A percentile compares a stretch with the other conserved stretches of the same genome.
phyloP scores from a whole-genome alignment of 2,113 vertebrate species.

The Misgurnus anguillicaudatus region DNA sequence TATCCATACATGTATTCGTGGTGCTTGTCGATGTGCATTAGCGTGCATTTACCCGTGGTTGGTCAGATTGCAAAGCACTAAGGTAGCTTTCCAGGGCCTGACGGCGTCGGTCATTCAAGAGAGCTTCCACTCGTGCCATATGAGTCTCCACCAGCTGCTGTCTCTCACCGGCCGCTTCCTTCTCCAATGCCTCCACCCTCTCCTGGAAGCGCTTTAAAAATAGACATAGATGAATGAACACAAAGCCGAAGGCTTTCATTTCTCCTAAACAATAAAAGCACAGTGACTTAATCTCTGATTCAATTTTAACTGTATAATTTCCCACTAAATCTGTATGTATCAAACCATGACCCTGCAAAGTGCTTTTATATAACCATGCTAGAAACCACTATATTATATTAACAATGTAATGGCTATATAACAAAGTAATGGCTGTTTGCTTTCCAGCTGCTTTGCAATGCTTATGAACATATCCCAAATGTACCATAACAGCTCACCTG shows the following conservation, averaged over 20 bases:
- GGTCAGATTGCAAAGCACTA: slow-evolving; percentile 85
- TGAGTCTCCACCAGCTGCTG: slow-evolving; percentile 98
- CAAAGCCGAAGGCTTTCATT: neutral
- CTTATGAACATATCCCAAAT: neutral
- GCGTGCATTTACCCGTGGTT: slow-evolving; percentile 78
- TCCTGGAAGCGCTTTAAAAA: slow-evolving; percentile 89
- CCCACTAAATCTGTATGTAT: slow-evolving; percentile 1
- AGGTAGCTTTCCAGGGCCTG: slow-evolving; percentile 93
- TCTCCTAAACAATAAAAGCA: neutral
- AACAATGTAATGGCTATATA: neutral
- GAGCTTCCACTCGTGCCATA: slow-evolving; percentile 92
- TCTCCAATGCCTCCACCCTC: slow-evolving; percentile 92
- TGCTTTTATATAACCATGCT: slow-evolving; percentile 33
- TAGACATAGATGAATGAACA: neutral
- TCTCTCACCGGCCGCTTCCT: slow-evolving; percentile 92
- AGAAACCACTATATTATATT: neutral
- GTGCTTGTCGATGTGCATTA: neutral
- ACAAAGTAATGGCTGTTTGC: neutral
- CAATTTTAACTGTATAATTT: neutral
- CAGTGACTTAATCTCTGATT: neutral
- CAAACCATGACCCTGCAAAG: slow-evolving; percentile 9
- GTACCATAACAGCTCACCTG: slow-evolving; percentile 75
- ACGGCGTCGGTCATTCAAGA: slow-evolving; percentile 89
- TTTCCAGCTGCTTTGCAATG: neutral
- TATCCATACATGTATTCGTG: too few species aligned